Evolutionary conservation across 2,888 invertebrate species (phyloP), one percentile per base, ranked within the genome.

Genomic region (Orthosia cruda): DNA sequence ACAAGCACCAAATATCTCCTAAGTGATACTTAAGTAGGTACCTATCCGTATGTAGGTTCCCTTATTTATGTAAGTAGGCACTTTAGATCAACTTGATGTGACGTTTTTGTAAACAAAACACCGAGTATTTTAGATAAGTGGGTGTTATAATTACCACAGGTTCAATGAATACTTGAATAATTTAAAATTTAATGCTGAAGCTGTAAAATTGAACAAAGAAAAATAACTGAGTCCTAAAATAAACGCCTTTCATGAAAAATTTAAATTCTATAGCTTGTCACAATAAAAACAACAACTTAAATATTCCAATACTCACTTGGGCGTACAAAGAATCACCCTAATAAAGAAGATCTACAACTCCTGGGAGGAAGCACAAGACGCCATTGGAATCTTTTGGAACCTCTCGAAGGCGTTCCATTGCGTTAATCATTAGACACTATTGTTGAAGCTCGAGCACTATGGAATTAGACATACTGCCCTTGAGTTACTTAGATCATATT

Each of bases 21-120:
- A 61, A 68, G 50, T 57, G 55, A 68, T 76, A 55, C 40, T 62
- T 77, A 52, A 58, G 18, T 74, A 74, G 15, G 26, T 15, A 57
- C 9, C 2, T 16, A 54, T 76, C 23, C 63, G 4, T 11, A 26
- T 68, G 45, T 50, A 61, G 32, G 32, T 32, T 32, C 32, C 40
- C 40, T 47, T 59, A 15, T n/a, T 23, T 63, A 40, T 4, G 12
- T 18, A 57, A 15, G 5, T 20, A 26, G 20, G 26, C 20, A 55
- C 54, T 77, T 55, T n/a, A 49, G 13, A 49, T 9, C 16, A 59
- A 49, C 23, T 54, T 20, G 26, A 47, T 20, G 26, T 59, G 7
- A 18, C 47, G 52, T 20, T 20, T 49, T 13, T 15, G 32, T 62
- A 26, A 23, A 74, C n/a, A 62, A 54, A 72, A 49, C 20, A 57